Percentiles rank a stretch among this genome's conserved stretches.
These are phyloP conservation scores for Premnoplex brunnescens DNA, from an alignment of 2,797 vertebrate species.

Conservation along the genomic window DNA sequence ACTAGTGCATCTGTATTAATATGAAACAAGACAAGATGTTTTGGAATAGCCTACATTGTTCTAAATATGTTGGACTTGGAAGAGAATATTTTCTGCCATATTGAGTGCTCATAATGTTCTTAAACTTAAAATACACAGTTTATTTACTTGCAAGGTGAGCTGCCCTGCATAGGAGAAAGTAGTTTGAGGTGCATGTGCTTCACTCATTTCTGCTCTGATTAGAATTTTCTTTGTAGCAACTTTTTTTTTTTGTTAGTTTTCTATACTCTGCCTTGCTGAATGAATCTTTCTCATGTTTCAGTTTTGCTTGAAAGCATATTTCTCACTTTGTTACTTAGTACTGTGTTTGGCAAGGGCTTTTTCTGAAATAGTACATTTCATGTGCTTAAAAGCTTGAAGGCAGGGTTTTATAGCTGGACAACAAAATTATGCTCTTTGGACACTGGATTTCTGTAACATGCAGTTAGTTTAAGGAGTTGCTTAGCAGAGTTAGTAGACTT, in stretches of 20 bases:
- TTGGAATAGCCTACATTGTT: not conserved
- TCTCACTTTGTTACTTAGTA: slow-evolving; percentile 47
- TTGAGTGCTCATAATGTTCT: not conserved
- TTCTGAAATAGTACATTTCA: not conserved
- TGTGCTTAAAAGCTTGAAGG: not conserved
- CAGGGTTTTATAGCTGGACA: slow-evolving; percentile 19
- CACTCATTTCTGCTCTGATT: not conserved
- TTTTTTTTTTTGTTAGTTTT: not conserved
- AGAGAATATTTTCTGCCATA: not conserved
- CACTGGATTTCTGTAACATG: not conserved
- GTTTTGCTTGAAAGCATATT: slow-evolving; percentile 49
- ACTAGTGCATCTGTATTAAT: not conserved
- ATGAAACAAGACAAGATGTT: not conserved
- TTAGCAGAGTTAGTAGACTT: not conserved
- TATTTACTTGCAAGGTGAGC: not conserved
- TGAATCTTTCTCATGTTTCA: not conserved
- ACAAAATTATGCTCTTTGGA: slow-evolving; percentile 19
- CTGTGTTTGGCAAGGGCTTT: not conserved
- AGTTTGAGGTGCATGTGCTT: not conserved
- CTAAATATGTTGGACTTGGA: not conserved
- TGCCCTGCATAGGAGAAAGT: not conserved
- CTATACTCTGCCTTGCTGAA: not conserved
- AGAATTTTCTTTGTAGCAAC: not conserved
- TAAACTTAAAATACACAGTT: not conserved
- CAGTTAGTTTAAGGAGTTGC: not conserved